A percentile compares a stretch with the other conserved stretches of the same genome.
phyloP scores from a whole-genome alignment of 2,797 vertebrate species.

The Micropoecilia bifurca region DNA sequence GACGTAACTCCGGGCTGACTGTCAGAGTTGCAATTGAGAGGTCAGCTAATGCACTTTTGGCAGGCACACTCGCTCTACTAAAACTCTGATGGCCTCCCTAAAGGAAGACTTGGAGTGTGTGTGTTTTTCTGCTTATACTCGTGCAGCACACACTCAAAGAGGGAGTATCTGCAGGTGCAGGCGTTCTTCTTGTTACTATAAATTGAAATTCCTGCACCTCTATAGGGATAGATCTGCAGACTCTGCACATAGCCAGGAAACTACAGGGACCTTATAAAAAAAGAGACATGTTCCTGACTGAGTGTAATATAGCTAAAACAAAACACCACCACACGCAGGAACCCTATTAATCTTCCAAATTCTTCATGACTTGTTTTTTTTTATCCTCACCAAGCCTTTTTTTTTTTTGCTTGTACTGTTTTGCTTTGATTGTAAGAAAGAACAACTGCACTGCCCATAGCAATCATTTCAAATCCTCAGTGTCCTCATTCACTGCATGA shows the following conservation, averaged over 20 bases:
- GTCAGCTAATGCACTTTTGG: slow-evolving; percentile 60
- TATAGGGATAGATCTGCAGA: slow-evolving; percentile 43
- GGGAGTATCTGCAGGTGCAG: slow-evolving; percentile 28
- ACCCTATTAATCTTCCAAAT: slow-evolving; percentile 34
- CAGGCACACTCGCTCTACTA: slow-evolving; percentile 22
- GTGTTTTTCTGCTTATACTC: slow-evolving; percentile 27
- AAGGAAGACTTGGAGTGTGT: slow-evolving; percentile 43
- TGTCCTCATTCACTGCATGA: slow-evolving; percentile 16
- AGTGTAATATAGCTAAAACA: slow-evolving; percentile 34
- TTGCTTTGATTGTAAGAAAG: slow-evolving; percentile 18
- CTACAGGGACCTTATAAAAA: slow-evolving; percentile 34
- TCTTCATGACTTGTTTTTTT: slow-evolving; percentile 34
- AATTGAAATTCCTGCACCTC: slow-evolving; percentile 31
- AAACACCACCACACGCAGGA: slow-evolving; percentile 24
- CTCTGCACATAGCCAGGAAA: slow-evolving; percentile 48
- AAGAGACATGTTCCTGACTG: slow-evolving; percentile 44
- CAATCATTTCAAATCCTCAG: slow-evolving; percentile 6
- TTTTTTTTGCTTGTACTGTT: slow-evolving; percentile 13
- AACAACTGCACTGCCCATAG: slow-evolving; percentile 4
- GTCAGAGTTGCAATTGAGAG: slow-evolving; percentile 50
- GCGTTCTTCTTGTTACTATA: slow-evolving; percentile 37
- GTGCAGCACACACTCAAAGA: slow-evolving; percentile 19
- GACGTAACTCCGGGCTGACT: slow-evolving; percentile 37
- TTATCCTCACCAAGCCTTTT: slow-evolving; percentile 17
- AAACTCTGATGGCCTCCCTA: slow-evolving; percentile 30